Percentiles rank a stretch among this genome's conserved stretches.
Evolutionary conservation across 2,888 invertebrate genomes (phyloP).

Genomic region (Incurvaria masculella): DNA sequence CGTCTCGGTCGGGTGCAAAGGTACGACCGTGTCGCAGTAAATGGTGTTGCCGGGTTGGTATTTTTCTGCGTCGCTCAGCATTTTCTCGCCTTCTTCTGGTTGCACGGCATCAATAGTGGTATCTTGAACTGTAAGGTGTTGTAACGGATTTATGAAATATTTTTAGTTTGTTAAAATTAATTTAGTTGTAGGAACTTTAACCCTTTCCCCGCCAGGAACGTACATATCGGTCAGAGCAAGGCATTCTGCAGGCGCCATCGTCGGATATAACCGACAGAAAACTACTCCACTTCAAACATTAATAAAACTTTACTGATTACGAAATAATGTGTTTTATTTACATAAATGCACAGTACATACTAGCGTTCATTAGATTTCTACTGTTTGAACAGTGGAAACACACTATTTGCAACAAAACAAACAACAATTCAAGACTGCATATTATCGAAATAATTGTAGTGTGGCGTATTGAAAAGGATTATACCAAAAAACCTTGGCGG

Average conservation of each 20-base stretch:
- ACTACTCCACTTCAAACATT: neutral
- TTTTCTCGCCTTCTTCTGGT: conserved; percentile 33
- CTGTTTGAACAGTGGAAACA: too few species aligned
- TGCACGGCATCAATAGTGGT: conserved; percentile 16
- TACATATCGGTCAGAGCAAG: neutral
- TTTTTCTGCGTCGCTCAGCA: conserved; percentile 24
- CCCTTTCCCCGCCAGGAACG: neutral
- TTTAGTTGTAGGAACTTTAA: neutral
- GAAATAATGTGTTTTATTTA: too few species aligned
- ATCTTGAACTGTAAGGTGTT: conserved; percentile 12
- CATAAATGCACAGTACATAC: neutral
- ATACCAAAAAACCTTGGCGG: too few species aligned
- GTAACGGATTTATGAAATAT: too few species aligned
- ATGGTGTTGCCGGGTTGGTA: conserved; percentile 25
- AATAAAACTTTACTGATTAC: too few species aligned
- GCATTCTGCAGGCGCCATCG: too few species aligned
- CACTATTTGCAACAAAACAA: too few species aligned
- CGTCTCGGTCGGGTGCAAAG: conserved; percentile 17
- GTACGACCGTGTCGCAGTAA: conserved; percentile 34
- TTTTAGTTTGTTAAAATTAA: conserved; percentile 10
- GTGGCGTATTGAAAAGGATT: too few species aligned
- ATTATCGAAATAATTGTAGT: too few species aligned
- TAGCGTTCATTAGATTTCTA: too few species aligned
- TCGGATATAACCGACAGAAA: neutral
- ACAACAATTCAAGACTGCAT: too few species aligned